A percentile compares a stretch with the other conserved stretches of the same genome.
phyloP scores from a whole-genome alignment of 2,797 vertebrate genomes.

The Anguilla anguilla region DNA sequence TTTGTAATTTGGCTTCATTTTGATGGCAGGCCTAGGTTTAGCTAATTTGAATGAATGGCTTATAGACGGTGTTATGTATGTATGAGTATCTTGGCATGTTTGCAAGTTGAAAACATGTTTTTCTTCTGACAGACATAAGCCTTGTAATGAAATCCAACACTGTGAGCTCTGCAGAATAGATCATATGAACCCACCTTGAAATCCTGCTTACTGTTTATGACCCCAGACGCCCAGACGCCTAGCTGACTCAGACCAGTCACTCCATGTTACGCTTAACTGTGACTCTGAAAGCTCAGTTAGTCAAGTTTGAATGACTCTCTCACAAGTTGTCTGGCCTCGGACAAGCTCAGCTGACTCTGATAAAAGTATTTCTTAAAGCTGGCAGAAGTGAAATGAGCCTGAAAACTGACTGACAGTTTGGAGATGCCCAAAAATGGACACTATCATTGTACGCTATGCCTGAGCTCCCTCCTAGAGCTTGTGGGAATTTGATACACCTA shows the following conservation, averaged over 20 bases:
- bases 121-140: background rate
- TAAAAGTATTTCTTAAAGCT: background rate
- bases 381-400: background rate
- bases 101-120: too few species aligned
- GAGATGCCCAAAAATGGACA: background rate
- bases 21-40: too few species aligned
- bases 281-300: background rate
- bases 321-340: background rate
- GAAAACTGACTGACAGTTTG: background rate
- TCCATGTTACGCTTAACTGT: background rate
- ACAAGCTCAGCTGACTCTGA: background rate
- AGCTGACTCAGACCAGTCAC: background rate
- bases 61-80: too few species aligned
- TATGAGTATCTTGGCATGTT: too few species aligned
- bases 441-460: too few species aligned
- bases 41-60: too few species aligned
- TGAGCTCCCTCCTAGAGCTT: background rate
- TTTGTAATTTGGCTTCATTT: too few species aligned
- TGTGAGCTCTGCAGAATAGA: background rate
- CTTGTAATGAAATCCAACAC: background rate
- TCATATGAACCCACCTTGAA: background rate
- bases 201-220: background rate
- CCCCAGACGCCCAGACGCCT: background rate
- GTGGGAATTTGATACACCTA: background rate
- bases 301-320: background rate